Base-by-base conservation (phyloP, 2,113 vertebrate genomes). In the Pomatostomus ruficeps region DNA sequence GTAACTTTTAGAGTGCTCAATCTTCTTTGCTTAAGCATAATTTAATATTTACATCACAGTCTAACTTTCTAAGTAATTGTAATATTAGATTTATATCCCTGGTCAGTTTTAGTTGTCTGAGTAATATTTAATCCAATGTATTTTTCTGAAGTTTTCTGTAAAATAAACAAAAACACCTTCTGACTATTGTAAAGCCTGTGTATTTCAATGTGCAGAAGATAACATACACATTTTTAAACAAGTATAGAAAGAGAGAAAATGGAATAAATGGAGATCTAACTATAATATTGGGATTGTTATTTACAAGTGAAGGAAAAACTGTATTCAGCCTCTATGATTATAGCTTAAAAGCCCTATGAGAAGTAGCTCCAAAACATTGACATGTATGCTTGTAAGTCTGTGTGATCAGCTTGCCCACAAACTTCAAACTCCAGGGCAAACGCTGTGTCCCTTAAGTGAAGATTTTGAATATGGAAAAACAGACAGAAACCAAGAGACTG, bases 311-410 rank as follows among this genome's bases (percentile, higher is more conserved):
- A 78, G 21, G 15, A 59, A 26, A 28, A 61, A 21, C 4, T 71
- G 12, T 66, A 38, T 58, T 74, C 12, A 80, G 5, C 13, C 45
- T 55, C 40, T 66, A 11, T 66, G 35, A 16, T 70, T 49, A 22
- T 35, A 63, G 6, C 26, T 81, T 67, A 14, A 63, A 87, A 72
- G 3, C 40, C 3, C 8, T n/a, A 2, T 58, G 21, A 72, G 33
- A 71, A 63, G 3, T 46, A 46, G 10, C 9, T 74, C 12, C 28
- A 38, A 88, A 84, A 54, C 43, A 46, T 2, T 42, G 24, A 46
- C 29, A 48, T 2, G 1, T 54, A 25, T 40, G 9, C 12, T 5
- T 48, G 3, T 25, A 43, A 2, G 2, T 45, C 40, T 35, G 5
- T 33, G 11, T 48, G 11, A 54, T 84, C 33, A 16, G 13, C 11